A percentile compares a stretch with the other conserved stretches of the same genome.
Conservation (phyloP, 2,797 vertebrate genomes). For the Enteromius radiatus region DNA sequence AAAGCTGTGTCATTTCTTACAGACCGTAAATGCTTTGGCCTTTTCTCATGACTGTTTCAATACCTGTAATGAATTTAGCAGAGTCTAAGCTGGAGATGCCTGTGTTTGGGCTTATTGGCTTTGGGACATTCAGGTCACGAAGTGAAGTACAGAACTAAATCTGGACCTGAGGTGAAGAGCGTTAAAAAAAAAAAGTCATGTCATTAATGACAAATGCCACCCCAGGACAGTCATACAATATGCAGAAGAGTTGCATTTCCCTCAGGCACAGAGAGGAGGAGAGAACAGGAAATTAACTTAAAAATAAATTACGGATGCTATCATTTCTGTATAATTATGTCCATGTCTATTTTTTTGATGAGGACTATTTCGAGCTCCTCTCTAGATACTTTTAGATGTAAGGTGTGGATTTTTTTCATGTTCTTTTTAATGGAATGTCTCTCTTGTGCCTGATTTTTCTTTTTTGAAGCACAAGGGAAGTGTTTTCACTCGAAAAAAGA, state of each 20-base stretch:
- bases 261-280: not conserved
- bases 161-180: constrained; percentile 9
- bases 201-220: constrained; percentile 46
- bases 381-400: constrained; percentile 12
- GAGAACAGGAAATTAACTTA: constrained; percentile 50
- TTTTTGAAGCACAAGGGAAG: constrained; percentile 1
- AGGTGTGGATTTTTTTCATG: too few species aligned
- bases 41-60: constrained; percentile 21
- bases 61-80: constrained; percentile 33
- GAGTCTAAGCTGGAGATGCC: not conserved
- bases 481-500: not conserved
- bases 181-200: constrained; percentile 7
- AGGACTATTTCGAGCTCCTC: constrained; percentile 33
- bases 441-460: not conserved
- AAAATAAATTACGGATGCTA: constrained; percentile 24
- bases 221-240: constrained; percentile 38
- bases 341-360: not conserved
- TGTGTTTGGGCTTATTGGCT: not conserved
- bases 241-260: constrained; percentile 29
- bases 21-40: constrained; percentile 10
- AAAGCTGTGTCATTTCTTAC: not conserved
- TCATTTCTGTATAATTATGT: constrained; percentile 42
- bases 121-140: constrained; percentile 12
- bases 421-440: not conserved
- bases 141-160: constrained; percentile 14